Conservation (phyloP, 1,140 invertebrate genomes). For the Planococcus citri region DNA sequence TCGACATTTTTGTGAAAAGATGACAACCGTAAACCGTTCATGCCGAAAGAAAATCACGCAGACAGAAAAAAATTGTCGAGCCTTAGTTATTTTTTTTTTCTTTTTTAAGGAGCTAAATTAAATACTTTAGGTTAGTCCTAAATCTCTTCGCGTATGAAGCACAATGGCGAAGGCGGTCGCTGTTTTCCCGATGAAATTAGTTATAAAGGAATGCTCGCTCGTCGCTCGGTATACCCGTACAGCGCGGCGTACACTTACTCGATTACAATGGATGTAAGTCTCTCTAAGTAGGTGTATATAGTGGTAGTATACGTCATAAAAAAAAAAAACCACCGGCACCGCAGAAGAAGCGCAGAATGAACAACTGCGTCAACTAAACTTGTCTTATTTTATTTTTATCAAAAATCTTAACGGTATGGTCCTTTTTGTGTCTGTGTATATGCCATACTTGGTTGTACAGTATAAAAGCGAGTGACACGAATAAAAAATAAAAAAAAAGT, state of each 20-base stretch:
- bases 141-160: not conserved
- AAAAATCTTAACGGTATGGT: not conserved
- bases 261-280: not conserved
- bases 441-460: too few species aligned
- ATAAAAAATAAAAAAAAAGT: not conserved
- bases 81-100: not conserved
- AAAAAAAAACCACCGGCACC: not conserved
- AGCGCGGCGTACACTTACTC: not conserved
- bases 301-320: not conserved
- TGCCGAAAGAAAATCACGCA: too few species aligned
- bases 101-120: not conserved
- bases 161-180: not conserved
- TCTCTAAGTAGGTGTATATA: too few species aligned
- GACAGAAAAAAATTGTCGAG: too few species aligned
- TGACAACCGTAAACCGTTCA: too few species aligned
- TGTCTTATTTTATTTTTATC: constrained; percentile 8
- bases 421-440: not conserved
- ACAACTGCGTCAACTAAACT: not conserved
- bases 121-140: not conserved
- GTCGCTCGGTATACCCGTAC: not conserved
- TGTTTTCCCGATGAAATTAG: constrained; percentile 7
- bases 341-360: not conserved
- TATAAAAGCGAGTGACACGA: not conserved
- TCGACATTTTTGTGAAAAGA: too few species aligned
- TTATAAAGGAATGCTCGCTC: not conserved